Evolutionary conservation across 2,888 invertebrate species (phyloP).

Genomic region (Callyntrura guangdongensis): DNA sequence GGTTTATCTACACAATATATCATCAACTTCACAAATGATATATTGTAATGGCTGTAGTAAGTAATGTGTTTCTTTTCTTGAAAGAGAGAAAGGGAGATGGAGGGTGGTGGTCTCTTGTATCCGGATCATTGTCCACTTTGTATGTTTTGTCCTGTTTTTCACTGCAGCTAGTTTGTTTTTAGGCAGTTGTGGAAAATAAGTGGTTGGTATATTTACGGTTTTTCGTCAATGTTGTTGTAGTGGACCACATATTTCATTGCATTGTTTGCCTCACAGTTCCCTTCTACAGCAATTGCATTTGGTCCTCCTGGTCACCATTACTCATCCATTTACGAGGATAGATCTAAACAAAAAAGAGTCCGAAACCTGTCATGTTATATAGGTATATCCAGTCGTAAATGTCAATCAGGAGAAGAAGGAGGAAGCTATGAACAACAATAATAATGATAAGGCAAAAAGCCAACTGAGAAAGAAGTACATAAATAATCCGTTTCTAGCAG

Average conservation of each 20-base stretch:
- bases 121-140: conserved; percentile 46
- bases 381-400: conserved; percentile 54
- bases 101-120: conserved; percentile 51
- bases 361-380: neutral
- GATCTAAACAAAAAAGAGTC: conserved; percentile 7
- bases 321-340: conserved; percentile 44
- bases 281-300: neutral
- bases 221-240: too few species aligned
- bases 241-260: conserved; percentile 17
- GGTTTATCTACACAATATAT: conserved; percentile 57
- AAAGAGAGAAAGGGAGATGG: conserved; percentile 4
- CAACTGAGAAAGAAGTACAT: neutral
- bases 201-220: too few species aligned
- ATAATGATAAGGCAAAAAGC: conserved; percentile 17
- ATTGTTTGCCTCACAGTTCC: conserved; percentile 40
- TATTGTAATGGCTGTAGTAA: conserved; percentile 42
- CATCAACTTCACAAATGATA: conserved; percentile 55
- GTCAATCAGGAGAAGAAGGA: conserved; percentile 15
- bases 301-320: conserved; percentile 45
- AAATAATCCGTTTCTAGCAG: neutral
- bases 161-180: neutral
- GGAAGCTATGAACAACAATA: neutral
- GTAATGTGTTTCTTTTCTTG: conserved; percentile 24
- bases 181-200: neutral
- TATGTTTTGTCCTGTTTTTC: conserved; percentile 43